A percentile compares a stretch with the other conserved stretches of the same genome.
Conservation (phyloP, 2,113 vertebrate genomes). For the Heptranchias perlo region DNA sequence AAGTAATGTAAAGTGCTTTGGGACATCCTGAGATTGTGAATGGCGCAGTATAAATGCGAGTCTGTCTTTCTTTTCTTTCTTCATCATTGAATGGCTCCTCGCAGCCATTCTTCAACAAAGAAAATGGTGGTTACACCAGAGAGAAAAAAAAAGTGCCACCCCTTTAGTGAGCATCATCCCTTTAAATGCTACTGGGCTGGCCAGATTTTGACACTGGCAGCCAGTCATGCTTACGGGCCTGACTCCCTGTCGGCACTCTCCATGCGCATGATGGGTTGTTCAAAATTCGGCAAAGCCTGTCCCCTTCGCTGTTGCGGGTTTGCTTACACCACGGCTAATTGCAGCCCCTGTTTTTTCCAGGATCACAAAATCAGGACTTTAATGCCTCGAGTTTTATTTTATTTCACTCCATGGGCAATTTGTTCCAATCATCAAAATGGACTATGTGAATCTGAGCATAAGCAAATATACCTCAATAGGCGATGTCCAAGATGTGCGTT, state of each 20-base stretch:
- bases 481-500: neutral
- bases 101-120: too few species aligned
- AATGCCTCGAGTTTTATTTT: neutral
- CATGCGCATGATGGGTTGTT: neutral
- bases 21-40: neutral
- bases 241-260: neutral
- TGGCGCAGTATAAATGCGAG: neutral
- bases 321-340: neutral
- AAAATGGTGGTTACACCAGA: too few species aligned
- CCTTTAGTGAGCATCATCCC: neutral
- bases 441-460: neutral
- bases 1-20: neutral
- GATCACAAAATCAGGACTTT: neutral
- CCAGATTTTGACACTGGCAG: neutral
- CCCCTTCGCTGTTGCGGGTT: neutral
- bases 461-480: neutral
- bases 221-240: neutral
- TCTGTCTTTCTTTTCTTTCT: neutral
- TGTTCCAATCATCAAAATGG: neutral
- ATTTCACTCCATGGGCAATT: neutral
- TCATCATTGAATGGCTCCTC: neutral
- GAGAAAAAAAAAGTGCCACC: neutral
- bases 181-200: neutral
- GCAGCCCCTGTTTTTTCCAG: neutral
- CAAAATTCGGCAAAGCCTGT: neutral